A percentile compares a stretch with the other conserved stretches of the same genome.
phyloP scores from a whole-genome alignment of 2,797 vertebrate genomes.

The Diplodus puntazzo region DNA sequence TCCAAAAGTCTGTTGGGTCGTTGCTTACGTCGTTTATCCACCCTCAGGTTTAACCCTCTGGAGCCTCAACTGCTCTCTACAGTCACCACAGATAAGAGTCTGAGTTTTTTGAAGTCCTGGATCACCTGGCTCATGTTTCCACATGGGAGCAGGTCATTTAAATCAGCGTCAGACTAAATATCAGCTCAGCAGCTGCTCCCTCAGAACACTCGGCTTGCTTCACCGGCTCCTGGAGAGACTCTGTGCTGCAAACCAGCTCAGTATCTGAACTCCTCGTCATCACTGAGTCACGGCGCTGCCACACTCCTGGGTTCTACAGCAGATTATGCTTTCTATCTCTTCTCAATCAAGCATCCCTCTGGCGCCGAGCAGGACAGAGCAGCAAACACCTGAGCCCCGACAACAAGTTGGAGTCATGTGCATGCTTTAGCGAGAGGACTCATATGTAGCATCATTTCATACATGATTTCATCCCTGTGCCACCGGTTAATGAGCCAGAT shows the following conservation, averaged over 20 bases:
- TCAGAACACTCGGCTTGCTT: background rate
- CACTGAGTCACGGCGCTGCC: background rate
- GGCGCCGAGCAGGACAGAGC: background rate
- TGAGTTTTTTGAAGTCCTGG: background rate
- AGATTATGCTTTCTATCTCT: conserved; percentile 9
- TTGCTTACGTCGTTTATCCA: no score
- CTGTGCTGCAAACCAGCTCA: background rate
- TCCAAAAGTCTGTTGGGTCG: no score
- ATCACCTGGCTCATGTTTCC: conserved; percentile 1
- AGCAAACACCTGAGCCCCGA: background rate
- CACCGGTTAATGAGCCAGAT: conserved; percentile 66
- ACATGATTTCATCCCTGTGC: conserved; percentile 59
- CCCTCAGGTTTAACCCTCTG: no score
- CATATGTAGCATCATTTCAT: conserved; percentile 54
- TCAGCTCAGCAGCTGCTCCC: conserved; percentile 20
- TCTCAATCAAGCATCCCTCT: conserved; percentile 3
- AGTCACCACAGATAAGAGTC: no score
- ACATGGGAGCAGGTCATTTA: conserved; percentile 19
- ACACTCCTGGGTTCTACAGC: no score
- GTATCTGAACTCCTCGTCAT: conserved; percentile 13
- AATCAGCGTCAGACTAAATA: conserved; percentile 22
- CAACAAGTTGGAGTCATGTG: background rate
- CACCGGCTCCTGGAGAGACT: conserved; percentile 5
- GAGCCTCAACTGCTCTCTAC: no score
- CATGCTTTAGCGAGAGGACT: background rate